phyloP scores from a whole-genome alignment of 2,113 vertebrate genomes.

The Neofelis nebulosa region DNA sequence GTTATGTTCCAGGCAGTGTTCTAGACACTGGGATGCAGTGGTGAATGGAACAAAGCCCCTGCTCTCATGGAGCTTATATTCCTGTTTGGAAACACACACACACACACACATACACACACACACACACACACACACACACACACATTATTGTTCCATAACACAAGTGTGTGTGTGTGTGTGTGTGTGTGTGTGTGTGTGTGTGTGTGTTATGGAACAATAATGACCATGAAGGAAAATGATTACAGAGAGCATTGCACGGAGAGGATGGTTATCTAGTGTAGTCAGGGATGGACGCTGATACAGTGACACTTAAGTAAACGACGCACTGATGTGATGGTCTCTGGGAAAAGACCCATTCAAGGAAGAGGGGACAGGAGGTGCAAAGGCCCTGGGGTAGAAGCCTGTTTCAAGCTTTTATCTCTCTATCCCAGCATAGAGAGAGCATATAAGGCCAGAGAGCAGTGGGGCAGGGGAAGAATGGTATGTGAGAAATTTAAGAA shows the following conservation, averaged over 20 bases:
- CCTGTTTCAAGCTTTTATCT: no score
- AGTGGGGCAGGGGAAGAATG: no score
- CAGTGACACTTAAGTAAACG: background rate
- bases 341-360: background rate
- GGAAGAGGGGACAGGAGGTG: background rate
- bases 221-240: background rate
- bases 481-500: background rate
- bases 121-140: no score
- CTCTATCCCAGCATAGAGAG: background rate
- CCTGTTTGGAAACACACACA: background rate
- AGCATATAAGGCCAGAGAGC: background rate
- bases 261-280: background rate
- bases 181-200: no score
- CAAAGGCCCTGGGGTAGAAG: background rate
- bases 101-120: background rate
- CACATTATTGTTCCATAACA: no score
- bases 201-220: no score
- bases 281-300: background rate
- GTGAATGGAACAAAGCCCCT: background rate
- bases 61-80: background rate
- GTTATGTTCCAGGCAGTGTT: background rate
- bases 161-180: no score
- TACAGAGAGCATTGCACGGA: background rate
- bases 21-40: background rate
- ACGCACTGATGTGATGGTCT: background rate